These are phyloP conservation scores for Scomber colias DNA, from an alignment of 2,113 vertebrate species.

Conservation along the genomic window DNA sequence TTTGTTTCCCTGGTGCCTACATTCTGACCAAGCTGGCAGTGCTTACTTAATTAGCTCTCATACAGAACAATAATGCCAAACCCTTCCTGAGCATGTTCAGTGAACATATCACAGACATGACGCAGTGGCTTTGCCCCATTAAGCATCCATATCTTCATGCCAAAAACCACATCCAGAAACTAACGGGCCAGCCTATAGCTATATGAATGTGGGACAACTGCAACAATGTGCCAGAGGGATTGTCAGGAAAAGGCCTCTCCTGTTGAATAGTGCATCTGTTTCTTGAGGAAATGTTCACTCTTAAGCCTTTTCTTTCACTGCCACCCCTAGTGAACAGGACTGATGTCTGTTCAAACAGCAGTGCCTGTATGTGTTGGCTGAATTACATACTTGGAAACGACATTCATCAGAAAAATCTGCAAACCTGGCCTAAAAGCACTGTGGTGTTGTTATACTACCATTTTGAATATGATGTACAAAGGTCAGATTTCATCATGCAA, in stretches of 20 bases:
- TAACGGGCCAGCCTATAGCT: conserved; percentile 60
- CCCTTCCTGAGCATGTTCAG: conserved; percentile 75
- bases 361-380: conserved; percentile 1
- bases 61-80: conserved; percentile 78
- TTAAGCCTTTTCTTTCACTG: conserved; percentile 41
- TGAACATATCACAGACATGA: conserved; percentile 82
- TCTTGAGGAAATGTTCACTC: conserved; percentile 65
- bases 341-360: conserved; percentile 35
- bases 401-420: background rate
- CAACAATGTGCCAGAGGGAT: conserved; percentile 62
- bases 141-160: conserved; percentile 61
- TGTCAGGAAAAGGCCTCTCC: conserved; percentile 60
- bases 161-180: conserved; percentile 81
- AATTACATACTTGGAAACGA: conserved; percentile 15
- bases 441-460: background rate
- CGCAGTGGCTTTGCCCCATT: conserved; percentile 76
- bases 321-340: conserved; percentile 50
- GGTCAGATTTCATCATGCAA: background rate
- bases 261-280: conserved; percentile 63
- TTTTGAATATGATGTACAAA: conserved; percentile 6
- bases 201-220: conserved; percentile 59
- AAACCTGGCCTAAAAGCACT: background rate
- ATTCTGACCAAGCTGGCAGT: conserved; percentile 66
- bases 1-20: conserved; percentile 57
- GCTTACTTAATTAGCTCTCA: conserved; percentile 64